Percentiles rank a stretch among this genome's conserved stretches.
These are phyloP conservation scores for Elephas maximus DNA, from an alignment of 2,113 vertebrate genomes.

Conservation along the genomic window DNA sequence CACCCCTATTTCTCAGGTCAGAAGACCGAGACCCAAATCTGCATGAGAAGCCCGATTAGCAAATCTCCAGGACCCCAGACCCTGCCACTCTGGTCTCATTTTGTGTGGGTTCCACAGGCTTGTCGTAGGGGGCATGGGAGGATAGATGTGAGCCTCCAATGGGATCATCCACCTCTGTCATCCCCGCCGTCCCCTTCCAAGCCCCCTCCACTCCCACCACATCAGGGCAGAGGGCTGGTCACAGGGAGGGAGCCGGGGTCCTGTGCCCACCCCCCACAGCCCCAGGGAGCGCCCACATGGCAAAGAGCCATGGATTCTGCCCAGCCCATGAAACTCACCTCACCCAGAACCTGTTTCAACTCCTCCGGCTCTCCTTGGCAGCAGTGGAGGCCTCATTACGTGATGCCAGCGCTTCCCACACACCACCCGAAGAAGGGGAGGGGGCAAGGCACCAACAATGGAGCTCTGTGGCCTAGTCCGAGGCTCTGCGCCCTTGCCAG, in stretches of 20 bases:
- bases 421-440: constrained; percentile 79
- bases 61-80: not conserved
- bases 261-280: not conserved
- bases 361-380: constrained; percentile 91
- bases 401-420: constrained; percentile 90
- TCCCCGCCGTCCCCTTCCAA: not conserved
- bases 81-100: not conserved
- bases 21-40: not conserved
- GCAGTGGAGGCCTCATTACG: constrained; percentile 87
- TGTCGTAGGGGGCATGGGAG: accelerated
- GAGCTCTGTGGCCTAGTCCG: not conserved
- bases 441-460: constrained; percentile 82
- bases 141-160: not conserved
- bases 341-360: constrained; percentile 94
- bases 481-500: not conserved
- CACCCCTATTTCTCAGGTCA: not conserved
- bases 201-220: not conserved
- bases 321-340: constrained; percentile 92
- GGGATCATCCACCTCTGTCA: not conserved
- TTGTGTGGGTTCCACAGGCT: not conserved
- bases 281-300: constrained; percentile 80
- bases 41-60: not conserved
- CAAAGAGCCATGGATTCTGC: constrained; percentile 88
- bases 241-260: constrained; percentile 52
- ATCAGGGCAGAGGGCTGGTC: not conserved